Percentiles rank a stretch among this genome's conserved stretches.
phyloP scores from a whole-genome alignment of 2,113 vertebrate species.

The Gallinago undulata region DNA sequence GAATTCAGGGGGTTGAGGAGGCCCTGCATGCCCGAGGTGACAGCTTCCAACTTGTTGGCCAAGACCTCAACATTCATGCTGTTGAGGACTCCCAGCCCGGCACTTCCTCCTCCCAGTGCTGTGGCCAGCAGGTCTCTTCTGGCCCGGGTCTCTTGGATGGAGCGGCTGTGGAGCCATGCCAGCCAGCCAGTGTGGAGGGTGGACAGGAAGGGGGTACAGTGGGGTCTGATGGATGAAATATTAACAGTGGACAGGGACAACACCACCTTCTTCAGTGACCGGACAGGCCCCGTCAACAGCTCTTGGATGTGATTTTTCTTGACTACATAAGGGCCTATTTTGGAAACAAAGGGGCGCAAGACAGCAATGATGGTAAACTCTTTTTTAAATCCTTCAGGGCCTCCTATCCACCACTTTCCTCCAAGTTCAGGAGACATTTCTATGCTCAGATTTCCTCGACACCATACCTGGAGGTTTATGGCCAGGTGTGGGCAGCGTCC shows the following conservation, averaged over 20 bases:
- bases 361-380: slow-evolving; percentile 34
- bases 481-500: background rate
- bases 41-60: slow-evolving; percentile 51
- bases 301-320: slow-evolving; percentile 59
- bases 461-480: slow-evolving; percentile 50
- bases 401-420: slow-evolving; percentile 56
- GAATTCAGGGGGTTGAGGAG: slow-evolving; percentile 56
- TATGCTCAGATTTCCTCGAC: background rate
- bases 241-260: slow-evolving; percentile 56
- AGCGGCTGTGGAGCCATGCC: slow-evolving; percentile 57
- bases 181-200: slow-evolving; percentile 38
- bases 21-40: background rate
- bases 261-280: slow-evolving; percentile 62
- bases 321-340: slow-evolving; percentile 58
- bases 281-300: slow-evolving; percentile 43
- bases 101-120: background rate
- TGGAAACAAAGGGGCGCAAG: slow-evolving; percentile 40
- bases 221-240: slow-evolving; percentile 43
- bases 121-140: slow-evolving; percentile 59
- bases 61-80: slow-evolving; percentile 42
- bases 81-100: slow-evolving; percentile 46
- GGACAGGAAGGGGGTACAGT: slow-evolving; percentile 48
- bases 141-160: slow-evolving; percentile 1
- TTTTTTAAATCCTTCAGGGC: slow-evolving; percentile 26
- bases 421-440: slow-evolving; percentile 16